These are phyloP conservation scores for Deilephila porcellus DNA, from an alignment of 2,888 invertebrate genomes.

Conservation along the genomic window DNA sequence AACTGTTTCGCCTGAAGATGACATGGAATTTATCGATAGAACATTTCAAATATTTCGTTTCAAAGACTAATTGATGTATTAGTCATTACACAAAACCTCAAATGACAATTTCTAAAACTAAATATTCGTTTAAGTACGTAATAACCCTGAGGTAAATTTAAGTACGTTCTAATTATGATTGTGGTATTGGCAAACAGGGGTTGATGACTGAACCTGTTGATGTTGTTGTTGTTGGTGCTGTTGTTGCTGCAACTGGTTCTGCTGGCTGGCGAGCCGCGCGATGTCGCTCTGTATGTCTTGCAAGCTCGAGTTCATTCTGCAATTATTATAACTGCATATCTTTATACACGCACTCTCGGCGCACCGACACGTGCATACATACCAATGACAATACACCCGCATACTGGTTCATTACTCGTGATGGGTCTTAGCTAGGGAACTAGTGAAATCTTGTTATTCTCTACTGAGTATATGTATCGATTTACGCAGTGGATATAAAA, in stretches of 20 bases:
- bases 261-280: slow-evolving; percentile 92
- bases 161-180: no score
- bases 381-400: neutral
- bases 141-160: no score
- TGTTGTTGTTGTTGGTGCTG: slow-evolving; percentile 81
- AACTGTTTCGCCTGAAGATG: slow-evolving; percentile 63
- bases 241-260: slow-evolving; percentile 74
- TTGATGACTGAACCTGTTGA: slow-evolving; percentile 17
- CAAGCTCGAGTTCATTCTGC: slow-evolving; percentile 95
- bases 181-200: no score
- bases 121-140: no score
- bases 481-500: slow-evolving; percentile 4
- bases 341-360: slow-evolving; percentile 5
- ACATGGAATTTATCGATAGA: neutral
- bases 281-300: slow-evolving; percentile 98
- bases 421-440: neutral
- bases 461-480: neutral
- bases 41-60: neutral
- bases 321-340: slow-evolving; percentile 23
- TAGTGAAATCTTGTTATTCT: slow-evolving; percentile 1
- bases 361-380: neutral
- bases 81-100: no score
- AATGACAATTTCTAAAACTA: no score
- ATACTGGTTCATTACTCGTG: neutral
- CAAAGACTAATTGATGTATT: no score